These are phyloP conservation scores for Andricus quercusramuli DNA, from an alignment of 2,888 invertebrate genomes.

Conservation along the genomic window DNA sequence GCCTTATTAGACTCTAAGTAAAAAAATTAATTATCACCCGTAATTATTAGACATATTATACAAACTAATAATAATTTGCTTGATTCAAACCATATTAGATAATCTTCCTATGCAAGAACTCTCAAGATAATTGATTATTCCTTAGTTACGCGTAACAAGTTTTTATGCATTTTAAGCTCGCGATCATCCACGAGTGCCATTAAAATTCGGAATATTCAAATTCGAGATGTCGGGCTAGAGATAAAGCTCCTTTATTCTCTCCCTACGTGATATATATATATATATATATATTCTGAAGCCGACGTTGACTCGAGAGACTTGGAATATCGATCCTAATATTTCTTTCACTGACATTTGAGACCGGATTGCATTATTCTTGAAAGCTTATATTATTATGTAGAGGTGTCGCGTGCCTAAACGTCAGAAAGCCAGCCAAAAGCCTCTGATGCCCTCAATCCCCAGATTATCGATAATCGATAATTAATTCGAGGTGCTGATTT, in stretches of 20 bases:
- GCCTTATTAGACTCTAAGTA: background rate
- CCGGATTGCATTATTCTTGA: background rate
- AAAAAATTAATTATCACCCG: background rate
- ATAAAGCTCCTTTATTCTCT: background rate
- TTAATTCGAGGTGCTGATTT: conserved; percentile 24
- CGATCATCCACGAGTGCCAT: background rate
- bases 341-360: background rate
- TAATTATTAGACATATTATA: background rate
- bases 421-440: background rate
- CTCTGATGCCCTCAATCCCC: background rate
- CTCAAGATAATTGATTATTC: background rate
- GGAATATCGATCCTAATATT: conserved; percentile 4
- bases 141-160: background rate
- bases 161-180: background rate
- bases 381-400: background rate
- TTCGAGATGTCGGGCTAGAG: background rate
- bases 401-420: background rate
- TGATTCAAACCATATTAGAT: background rate
- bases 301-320: background rate
- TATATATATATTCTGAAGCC: background rate
- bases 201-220: background rate
- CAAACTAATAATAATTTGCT: background rate
- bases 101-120: background rate
- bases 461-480: conserved; percentile 34
- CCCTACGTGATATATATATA: background rate